Percentiles rank a stretch among this genome's conserved stretches.
These are phyloP conservation scores for Helicoverpa armigera DNA, from an alignment of 1,140 invertebrate genomes.

Conservation along the genomic window DNA sequence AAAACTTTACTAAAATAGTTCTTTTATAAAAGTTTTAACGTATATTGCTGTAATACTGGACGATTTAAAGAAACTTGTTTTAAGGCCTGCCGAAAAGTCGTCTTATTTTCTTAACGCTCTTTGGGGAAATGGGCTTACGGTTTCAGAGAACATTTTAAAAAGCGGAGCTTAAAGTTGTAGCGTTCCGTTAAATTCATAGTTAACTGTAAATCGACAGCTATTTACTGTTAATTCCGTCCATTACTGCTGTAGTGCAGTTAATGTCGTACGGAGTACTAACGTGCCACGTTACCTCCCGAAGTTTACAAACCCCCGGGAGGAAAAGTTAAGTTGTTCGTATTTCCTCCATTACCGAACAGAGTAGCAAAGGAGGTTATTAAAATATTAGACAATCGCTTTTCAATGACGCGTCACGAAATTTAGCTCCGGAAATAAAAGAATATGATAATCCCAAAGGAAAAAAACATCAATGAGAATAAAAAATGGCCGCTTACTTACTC, in stretches of 20 bases:
- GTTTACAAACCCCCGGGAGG: constrained; percentile 7
- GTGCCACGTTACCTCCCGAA: constrained; percentile 8
- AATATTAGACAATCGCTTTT: constrained; percentile 10
- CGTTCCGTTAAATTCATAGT: constrained; percentile 7
- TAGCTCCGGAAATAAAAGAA: constrained; percentile 35
- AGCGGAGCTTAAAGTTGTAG: background rate
- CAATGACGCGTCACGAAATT: constrained; percentile 1
- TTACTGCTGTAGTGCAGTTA: constrained; percentile 19
- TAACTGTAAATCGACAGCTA: constrained; percentile 11
- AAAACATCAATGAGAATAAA: constrained; percentile 44
- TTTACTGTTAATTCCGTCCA: constrained; percentile 29
- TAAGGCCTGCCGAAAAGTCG: background rate
- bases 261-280: constrained; percentile 12
- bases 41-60: background rate
- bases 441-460: constrained; percentile 1
- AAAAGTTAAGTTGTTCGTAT: background rate
- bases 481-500: constrained; percentile 44
- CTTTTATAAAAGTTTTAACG: constrained; percentile 23
- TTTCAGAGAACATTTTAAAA: background rate
- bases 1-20: background rate
- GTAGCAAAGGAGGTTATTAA: constrained; percentile 6
- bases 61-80: background rate
- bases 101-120: background rate
- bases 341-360: background rate
- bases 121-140: background rate